phyloP scores from a whole-genome alignment of 2,113 vertebrate species.

The Petaurus breviceps region DNA sequence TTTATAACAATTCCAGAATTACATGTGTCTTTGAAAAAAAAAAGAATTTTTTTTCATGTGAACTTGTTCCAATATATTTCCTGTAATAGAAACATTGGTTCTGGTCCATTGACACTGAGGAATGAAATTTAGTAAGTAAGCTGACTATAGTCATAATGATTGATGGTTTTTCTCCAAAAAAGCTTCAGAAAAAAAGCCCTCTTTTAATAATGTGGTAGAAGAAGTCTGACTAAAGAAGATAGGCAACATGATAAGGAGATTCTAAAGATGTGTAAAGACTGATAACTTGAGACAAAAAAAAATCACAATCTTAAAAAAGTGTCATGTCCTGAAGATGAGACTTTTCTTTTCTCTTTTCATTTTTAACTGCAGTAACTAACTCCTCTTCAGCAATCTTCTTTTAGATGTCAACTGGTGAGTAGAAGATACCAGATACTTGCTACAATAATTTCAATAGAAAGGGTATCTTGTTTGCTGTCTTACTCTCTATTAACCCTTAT shows the following conservation, averaged over 20 bases:
- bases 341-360: background rate
- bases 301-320: background rate
- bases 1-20: conserved; percentile 2
- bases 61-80: conserved; percentile 24
- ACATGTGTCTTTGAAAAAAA: conserved; percentile 35
- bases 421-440: background rate
- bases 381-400: background rate
- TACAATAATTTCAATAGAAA: background rate
- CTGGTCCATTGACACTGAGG: conserved; percentile 23
- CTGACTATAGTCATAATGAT: conserved; percentile 14
- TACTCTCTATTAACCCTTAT: background rate
- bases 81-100: conserved; percentile 40
- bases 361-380: background rate
- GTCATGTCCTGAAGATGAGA: background rate
- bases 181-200: conserved; percentile 38
- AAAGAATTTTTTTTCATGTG: background rate
- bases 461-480: background rate
- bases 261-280: background rate
- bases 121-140: conserved; percentile 52
- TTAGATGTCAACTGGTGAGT: background rate
- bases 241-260: background rate
- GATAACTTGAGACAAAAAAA: background rate
- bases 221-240: background rate
- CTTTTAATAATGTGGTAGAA: conserved; percentile 30
- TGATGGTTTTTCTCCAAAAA: conserved; percentile 41